These are phyloP conservation scores for Lithophane leautieri DNA, from an alignment of 2,888 invertebrate genomes.

Conservation along the genomic window DNA sequence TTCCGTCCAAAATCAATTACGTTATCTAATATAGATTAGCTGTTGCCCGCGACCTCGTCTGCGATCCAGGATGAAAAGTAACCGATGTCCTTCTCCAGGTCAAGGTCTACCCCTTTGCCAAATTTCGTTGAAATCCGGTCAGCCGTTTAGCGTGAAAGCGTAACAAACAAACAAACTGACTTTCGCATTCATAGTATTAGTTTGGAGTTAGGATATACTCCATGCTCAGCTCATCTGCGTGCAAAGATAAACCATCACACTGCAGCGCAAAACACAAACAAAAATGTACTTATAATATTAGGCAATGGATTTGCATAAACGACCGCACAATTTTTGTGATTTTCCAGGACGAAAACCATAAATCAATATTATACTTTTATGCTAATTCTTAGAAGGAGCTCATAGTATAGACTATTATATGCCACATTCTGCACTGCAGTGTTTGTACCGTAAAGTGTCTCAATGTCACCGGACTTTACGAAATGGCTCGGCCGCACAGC, in stretches of 20 bases:
- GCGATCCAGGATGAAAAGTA: too few relatives aligned
- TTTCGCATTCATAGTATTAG: too few relatives aligned
- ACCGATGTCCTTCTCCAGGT: too few relatives aligned
- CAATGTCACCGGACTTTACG: too few relatives aligned
- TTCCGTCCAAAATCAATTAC: constrained; percentile 25
- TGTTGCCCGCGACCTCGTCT: too few relatives aligned
- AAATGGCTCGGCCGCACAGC: neutral
- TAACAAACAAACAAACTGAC: too few relatives aligned
- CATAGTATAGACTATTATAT: neutral
- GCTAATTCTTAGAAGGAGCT: neutral
- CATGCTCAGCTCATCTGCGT: constrained; percentile 24
- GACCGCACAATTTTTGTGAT: neutral
- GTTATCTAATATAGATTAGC: constrained; percentile 28
- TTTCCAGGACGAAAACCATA: neutral
- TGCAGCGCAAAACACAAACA: constrained; percentile 1
- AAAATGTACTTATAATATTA: constrained; percentile 21
- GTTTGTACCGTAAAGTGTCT: neutral
- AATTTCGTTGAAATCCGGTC: too few relatives aligned
- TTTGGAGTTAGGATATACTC: neutral
- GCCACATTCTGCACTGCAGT: neutral
- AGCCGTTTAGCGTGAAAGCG: too few relatives aligned
- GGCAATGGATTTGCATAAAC: constrained; percentile 5
- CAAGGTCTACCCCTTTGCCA: too few relatives aligned
- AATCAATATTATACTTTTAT: neutral
- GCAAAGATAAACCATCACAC: constrained; percentile 5